Conservation (phyloP, 2,888 invertebrate species). For the Latrodectus hesperus region DNA sequence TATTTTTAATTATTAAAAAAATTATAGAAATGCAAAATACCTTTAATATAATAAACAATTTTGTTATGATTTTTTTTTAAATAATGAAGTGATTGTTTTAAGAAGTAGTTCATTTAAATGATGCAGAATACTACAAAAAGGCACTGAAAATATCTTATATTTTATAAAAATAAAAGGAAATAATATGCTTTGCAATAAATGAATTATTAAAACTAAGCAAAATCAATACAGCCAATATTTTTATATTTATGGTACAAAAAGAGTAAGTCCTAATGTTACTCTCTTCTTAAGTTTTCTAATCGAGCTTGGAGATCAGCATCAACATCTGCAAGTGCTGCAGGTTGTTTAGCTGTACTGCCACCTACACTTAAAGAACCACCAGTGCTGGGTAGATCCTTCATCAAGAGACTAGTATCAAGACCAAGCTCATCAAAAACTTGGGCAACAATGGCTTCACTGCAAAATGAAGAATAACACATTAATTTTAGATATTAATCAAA, state of each 20-base stretch:
- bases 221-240: background rate
- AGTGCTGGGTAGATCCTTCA: slow-evolving; percentile 89
- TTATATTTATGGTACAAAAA: slow-evolving; percentile 9
- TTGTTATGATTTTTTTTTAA: no score
- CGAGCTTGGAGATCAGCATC: slow-evolving; percentile 98
- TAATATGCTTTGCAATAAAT: no score
- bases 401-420: slow-evolving; percentile 92
- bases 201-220: no score
- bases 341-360: slow-evolving; percentile 70
- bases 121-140: no score
- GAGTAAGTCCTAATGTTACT: slow-evolving; percentile 74
- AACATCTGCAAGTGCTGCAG: slow-evolving; percentile 82
- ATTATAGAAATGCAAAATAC: no score
- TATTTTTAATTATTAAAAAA: no score
- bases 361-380: slow-evolving; percentile 77
- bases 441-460: slow-evolving; percentile 92
- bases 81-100: no score
- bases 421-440: slow-evolving; percentile 99
- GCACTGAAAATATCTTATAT: no score
- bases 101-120: no score
- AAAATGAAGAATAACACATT: slow-evolving; percentile 70
- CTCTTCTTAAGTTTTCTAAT: slow-evolving; percentile 93
- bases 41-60: no score
- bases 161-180: no score
- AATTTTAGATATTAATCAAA: background rate